Evolutionary conservation across 2,797 vertebrate species (phyloP).

Genomic region (Setipinna tenuifilis): DNA sequence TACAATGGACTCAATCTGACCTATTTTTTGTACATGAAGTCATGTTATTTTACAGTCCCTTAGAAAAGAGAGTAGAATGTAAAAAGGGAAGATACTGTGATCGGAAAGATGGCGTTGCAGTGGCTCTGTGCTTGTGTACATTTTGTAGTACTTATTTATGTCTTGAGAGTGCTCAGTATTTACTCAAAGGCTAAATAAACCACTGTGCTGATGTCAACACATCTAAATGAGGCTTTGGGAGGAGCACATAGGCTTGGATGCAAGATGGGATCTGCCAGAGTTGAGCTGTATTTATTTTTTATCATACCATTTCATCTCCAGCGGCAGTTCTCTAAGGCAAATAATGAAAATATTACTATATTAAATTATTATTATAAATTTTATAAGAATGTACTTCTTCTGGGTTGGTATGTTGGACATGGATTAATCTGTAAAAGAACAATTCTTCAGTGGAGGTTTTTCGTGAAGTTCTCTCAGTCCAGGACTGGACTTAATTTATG

Average conservation of each 20-base stretch:
- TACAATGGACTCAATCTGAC: background rate
- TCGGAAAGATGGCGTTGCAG: background rate
- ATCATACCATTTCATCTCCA: background rate
- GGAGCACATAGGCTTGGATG: background rate
- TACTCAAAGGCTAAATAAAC: constrained; percentile 7
- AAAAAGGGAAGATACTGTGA: background rate
- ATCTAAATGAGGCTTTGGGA: background rate
- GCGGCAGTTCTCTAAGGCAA: background rate
- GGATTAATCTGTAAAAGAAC: too few relatives aligned
- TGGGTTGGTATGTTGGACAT: too few relatives aligned
- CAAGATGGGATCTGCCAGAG: background rate
- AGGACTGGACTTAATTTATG: too few relatives aligned
- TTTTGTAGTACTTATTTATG: background rate
- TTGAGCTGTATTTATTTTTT: background rate
- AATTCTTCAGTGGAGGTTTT: too few relatives aligned
- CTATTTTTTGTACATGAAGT: background rate
- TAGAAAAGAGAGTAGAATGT: background rate
- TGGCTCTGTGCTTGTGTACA: background rate
- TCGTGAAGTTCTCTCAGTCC: too few relatives aligned
- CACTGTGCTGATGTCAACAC: background rate
- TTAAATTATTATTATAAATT: too few relatives aligned
- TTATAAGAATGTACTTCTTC: too few relatives aligned
- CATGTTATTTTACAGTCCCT: background rate
- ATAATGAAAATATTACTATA: background rate
- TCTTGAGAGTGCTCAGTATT: background rate